Conservation (phyloP, 2,113 vertebrate species). For the Sciurus niger region DNA sequence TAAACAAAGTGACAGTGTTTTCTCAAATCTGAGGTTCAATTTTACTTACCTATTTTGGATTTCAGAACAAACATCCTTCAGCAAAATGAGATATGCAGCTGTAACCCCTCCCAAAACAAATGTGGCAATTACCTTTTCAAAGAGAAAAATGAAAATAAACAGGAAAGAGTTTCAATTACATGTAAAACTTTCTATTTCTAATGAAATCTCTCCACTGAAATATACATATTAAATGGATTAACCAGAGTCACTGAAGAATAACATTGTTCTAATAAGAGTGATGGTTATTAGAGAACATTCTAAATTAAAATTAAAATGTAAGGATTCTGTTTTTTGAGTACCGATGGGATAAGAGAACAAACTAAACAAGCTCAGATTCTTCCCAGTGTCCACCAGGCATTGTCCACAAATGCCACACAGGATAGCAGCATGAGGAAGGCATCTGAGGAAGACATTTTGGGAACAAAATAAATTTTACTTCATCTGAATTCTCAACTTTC, state of each 20-base stretch:
- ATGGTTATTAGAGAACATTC: not conserved
- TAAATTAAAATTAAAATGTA: slow-evolving; percentile 18
- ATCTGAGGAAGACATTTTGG: not conserved
- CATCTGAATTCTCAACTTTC: slow-evolving; percentile 26
- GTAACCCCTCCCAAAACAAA: slow-evolving; percentile 91
- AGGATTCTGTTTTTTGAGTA: not conserved
- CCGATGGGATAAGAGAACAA: not conserved
- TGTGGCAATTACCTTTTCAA: slow-evolving; percentile 89
- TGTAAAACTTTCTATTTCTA: not conserved
- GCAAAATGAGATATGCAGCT: slow-evolving; percentile 92
- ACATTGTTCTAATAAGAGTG: too few species aligned
- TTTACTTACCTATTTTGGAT: slow-evolving; percentile 93
- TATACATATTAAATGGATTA: not conserved
- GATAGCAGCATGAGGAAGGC: accelerated
- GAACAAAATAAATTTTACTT: not conserved
- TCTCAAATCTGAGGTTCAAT: not conserved
- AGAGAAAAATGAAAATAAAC: slow-evolving; percentile 15
- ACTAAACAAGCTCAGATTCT: not conserved
- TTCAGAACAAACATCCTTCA: slow-evolving; percentile 87
- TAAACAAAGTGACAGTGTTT: not conserved
- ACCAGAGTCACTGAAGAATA: not conserved
- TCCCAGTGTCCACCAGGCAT: too few species aligned
- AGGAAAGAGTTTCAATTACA: not conserved
- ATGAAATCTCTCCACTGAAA: not conserved
- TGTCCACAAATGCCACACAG: accelerated